Percentiles rank a stretch among this genome's conserved stretches.
Conservation (phyloP, 2,888 invertebrate species). For the Drosophila parthenogenetica region DNA sequence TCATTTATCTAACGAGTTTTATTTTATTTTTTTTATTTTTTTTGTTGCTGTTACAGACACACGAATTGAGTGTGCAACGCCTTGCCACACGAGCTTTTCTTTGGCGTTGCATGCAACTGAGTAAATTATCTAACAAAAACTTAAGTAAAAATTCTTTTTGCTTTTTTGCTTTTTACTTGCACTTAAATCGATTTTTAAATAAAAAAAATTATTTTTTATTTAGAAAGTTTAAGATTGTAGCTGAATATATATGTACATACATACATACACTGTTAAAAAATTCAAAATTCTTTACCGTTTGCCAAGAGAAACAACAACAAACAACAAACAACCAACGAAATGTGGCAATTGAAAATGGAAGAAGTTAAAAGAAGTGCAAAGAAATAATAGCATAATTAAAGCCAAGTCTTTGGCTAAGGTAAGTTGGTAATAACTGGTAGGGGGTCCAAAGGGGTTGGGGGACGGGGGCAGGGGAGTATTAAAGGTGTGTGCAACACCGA, state of each 20-base stretch:
- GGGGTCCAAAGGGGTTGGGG: background rate
- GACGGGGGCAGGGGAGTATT: background rate
- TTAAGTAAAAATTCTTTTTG: background rate
- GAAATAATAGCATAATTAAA: slow-evolving; percentile 37
- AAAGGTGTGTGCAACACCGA: slow-evolving; percentile 67
- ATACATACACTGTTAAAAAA: background rate
- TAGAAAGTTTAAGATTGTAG: too few species aligned
- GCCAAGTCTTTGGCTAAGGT: slow-evolving; percentile 34
- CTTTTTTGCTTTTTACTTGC: too few species aligned
- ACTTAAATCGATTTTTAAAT: too few species aligned
- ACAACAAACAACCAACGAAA: slow-evolving; percentile 7
- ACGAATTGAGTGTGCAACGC: slow-evolving; percentile 40
- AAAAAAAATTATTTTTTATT: too few species aligned
- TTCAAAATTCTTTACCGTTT: slow-evolving; percentile 10
- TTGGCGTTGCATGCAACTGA: background rate
- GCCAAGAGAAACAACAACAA: slow-evolving; percentile 6
- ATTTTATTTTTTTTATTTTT: slow-evolving; percentile 19
- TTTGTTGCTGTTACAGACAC: slow-evolving; percentile 14
- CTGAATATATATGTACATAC: too few species aligned
- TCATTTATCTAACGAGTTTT: slow-evolving; percentile 31
- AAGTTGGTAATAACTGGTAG: slow-evolving; percentile 30
- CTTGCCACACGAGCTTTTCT: background rate
- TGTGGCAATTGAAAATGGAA: slow-evolving; percentile 26
- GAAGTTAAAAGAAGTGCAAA: slow-evolving; percentile 20
- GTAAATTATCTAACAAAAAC: too few species aligned